These are phyloP conservation scores for Sciaenops ocellatus DNA, from an alignment of 2,797 vertebrate genomes.

Conservation along the genomic window DNA sequence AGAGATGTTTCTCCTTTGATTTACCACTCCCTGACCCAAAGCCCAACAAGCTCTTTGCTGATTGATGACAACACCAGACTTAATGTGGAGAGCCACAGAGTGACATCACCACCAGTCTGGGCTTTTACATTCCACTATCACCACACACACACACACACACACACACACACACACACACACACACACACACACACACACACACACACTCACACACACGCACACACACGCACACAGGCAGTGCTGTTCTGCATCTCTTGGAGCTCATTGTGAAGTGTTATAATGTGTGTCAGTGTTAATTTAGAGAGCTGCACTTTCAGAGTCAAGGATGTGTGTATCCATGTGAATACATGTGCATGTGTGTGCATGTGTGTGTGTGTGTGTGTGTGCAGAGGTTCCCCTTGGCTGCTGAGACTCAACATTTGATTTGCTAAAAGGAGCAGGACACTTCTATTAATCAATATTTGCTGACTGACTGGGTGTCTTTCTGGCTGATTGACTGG, in stretches of 20 bases:
- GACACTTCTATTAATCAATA: conserved; percentile 99
- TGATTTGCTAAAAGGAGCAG: conserved; percentile 99
- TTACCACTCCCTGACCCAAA: conserved; percentile 61
- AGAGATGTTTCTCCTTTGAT: conserved; percentile 58
- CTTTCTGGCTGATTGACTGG: conserved; percentile 90
- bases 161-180: not conserved
- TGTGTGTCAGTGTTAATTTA: conserved; percentile 96
- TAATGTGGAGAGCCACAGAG: conserved; percentile 50
- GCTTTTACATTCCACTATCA: conserved; percentile 47
- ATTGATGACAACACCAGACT: conserved; percentile 78
- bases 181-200: not conserved
- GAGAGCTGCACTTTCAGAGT: conserved; percentile 91
- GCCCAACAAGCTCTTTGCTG: conserved; percentile 69
- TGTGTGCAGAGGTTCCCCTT: conserved; percentile 88
- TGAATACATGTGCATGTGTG: conserved; percentile 83
- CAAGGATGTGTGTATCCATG: conserved; percentile 82
- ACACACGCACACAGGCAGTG: conserved; percentile 11
- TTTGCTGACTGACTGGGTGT: conserved; percentile 94
- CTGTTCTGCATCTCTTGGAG: conserved; percentile 48
- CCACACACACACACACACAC: conserved; percentile 23
- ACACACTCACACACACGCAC: too few relatives aligned
- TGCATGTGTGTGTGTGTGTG: conserved; percentile 83
- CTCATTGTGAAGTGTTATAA: conserved; percentile 89
- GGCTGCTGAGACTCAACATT: conserved; percentile 92
- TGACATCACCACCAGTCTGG: conserved; percentile 75